phyloP scores from a whole-genome alignment of 2,888 invertebrate species.

The Euspilapteryx auroguttella region DNA sequence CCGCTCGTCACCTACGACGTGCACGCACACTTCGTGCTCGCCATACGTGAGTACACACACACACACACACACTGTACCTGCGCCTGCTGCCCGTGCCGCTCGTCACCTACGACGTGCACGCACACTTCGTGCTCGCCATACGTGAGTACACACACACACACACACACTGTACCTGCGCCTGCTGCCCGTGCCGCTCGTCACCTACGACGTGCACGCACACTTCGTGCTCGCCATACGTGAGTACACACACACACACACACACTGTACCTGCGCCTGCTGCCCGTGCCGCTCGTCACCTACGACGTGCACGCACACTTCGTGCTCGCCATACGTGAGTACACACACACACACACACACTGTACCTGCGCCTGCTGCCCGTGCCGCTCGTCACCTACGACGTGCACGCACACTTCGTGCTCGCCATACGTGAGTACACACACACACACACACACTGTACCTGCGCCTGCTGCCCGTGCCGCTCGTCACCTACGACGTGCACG shows the following conservation, averaged over 20 bases:
- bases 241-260: too few species aligned
- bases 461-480: slow-evolving; percentile 86
- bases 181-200: slow-evolving; percentile 86
- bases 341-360: too few species aligned
- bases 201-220: slow-evolving; percentile 81
- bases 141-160: too few species aligned
- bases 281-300: slow-evolving; percentile 88
- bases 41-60: slow-evolving; percentile 70
- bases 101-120: slow-evolving; percentile 86
- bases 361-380: slow-evolving; percentile 82
- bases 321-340: slow-evolving; percentile 68
- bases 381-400: slow-evolving; percentile 88
- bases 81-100: slow-evolving; percentile 86
- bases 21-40: slow-evolving; percentile 73
- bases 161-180: slow-evolving; percentile 83
- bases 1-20: slow-evolving; percentile 88
- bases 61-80: too few species aligned
- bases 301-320: slow-evolving; percentile 80
- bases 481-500: slow-evolving; percentile 86
- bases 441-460: too few species aligned
- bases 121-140: slow-evolving; percentile 70
- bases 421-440: slow-evolving; percentile 71
- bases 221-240: slow-evolving; percentile 74
- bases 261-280: slow-evolving; percentile 82
- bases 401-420: slow-evolving; percentile 73